Conservation (phyloP, 2,797 vertebrate species). For the Pogonophryne albipinna region DNA sequence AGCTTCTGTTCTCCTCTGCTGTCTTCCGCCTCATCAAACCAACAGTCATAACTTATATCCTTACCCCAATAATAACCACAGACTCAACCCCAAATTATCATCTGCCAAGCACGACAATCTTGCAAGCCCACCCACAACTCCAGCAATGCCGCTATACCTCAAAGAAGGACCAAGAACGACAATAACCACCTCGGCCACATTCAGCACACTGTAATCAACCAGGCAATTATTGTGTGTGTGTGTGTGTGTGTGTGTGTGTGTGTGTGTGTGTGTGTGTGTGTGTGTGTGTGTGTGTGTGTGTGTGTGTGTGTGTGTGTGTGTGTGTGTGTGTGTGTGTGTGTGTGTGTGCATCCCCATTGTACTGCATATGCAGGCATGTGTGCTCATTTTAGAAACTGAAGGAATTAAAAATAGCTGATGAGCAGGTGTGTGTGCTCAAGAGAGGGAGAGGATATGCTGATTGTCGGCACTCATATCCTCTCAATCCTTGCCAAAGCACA, state of each 20-base stretch:
- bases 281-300: conserved; percentile 56
- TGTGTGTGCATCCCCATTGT: conserved; percentile 27
- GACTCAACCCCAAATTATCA: conserved; percentile 81
- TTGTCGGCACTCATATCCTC: conserved; percentile 43
- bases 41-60: conserved; percentile 75
- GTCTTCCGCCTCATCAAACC: conserved; percentile 67
- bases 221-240: conserved; percentile 60
- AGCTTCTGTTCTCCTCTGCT: conserved; percentile 40
- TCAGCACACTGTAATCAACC: conserved; percentile 78
- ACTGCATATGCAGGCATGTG: conserved; percentile 10
- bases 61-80: conserved; percentile 81
- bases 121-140: conserved; percentile 81
- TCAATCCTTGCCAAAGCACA: conserved; percentile 59
- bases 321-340: conserved; percentile 56
- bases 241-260: conserved; percentile 57
- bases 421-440: conserved; percentile 59
- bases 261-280: conserved; percentile 57
- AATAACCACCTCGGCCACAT: conserved; percentile 76
- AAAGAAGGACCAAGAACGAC: conserved; percentile 73
- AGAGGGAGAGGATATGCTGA: conserved; percentile 38
- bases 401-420: conserved; percentile 52
- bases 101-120: conserved; percentile 76
- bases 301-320: conserved; percentile 56
- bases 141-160: conserved; percentile 60
- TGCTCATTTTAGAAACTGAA: conserved; percentile 48